These are phyloP conservation scores for Chiloscyllium punctatum DNA, from an alignment of 2,797 vertebrate species.

Conservation along the genomic window DNA sequence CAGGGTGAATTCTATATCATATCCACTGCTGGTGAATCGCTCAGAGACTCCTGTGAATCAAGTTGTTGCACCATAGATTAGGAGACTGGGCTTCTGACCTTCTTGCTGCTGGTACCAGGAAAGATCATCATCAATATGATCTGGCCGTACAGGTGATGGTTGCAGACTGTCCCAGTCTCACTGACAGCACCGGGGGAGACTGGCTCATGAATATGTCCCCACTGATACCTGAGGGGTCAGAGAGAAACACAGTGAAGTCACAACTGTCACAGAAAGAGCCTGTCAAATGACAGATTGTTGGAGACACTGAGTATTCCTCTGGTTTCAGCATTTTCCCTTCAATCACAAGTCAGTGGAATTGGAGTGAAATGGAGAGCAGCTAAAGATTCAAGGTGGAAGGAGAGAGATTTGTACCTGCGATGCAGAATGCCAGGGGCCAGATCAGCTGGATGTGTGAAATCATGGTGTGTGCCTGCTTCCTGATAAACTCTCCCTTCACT, in stretches of 20 bases:
- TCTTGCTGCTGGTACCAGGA: no score
- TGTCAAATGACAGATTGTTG: neutral
- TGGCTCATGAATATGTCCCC: no score
- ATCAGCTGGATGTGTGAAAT: neutral
- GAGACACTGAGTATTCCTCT: neutral
- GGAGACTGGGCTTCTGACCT: no score
- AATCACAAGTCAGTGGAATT: neutral
- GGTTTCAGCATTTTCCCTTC: neutral
- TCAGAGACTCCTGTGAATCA: no score
- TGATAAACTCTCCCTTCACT: neutral
- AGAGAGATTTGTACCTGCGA: neutral
- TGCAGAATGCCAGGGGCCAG: neutral
- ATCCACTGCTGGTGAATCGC: no score
- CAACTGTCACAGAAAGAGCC: neutral
- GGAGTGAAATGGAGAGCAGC: neutral
- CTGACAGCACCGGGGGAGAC: no score
- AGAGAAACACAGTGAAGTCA: no score
- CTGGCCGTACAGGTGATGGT: no score
- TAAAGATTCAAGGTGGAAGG: neutral
- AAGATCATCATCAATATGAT: no score
- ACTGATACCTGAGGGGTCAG: no score
- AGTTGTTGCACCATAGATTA: neutral
- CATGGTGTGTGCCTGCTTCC: neutral
- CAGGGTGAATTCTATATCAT: no score
- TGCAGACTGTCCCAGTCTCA: no score